Conservation (phyloP, 2,113 vertebrate genomes). For the Otocyon megalotis region DNA sequence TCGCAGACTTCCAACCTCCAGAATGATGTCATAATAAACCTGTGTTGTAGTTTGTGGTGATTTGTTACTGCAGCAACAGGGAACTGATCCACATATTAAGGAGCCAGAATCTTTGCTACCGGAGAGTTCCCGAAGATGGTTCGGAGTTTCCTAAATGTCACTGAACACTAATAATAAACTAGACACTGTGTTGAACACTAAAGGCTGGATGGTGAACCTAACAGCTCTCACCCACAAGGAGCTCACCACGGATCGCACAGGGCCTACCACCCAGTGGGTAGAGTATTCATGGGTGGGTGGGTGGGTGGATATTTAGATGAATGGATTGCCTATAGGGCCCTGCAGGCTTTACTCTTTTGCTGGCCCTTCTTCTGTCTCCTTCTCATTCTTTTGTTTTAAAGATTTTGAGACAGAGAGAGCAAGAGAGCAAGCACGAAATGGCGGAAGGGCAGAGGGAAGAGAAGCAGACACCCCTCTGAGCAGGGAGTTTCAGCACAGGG, state of each 20-base stretch:
- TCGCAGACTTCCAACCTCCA: neutral
- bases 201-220: neutral
- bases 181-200: neutral
- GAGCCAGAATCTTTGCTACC: neutral
- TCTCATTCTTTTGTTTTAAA: neutral
- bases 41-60: neutral
- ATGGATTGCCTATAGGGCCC: neutral
- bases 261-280: neutral
- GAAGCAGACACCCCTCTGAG: too few relatives aligned
- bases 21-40: neutral
- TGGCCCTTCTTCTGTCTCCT: neutral
- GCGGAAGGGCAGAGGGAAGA: too few relatives aligned
- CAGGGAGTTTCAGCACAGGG: too few relatives aligned
- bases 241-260: neutral
- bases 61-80: neutral
- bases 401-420: too few relatives aligned
- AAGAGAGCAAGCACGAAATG: too few relatives aligned
- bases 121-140: neutral
- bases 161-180: neutral
- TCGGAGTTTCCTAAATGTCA: neutral
- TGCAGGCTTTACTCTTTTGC: neutral
- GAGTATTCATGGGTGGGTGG: neutral
- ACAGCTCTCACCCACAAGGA: neutral
- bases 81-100: neutral
- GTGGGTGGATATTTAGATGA: neutral